A percentile compares a stretch with the other conserved stretches of the same genome.
phyloP scores from a whole-genome alignment of 2,113 vertebrate species.

The Theropithecus gelada region DNA sequence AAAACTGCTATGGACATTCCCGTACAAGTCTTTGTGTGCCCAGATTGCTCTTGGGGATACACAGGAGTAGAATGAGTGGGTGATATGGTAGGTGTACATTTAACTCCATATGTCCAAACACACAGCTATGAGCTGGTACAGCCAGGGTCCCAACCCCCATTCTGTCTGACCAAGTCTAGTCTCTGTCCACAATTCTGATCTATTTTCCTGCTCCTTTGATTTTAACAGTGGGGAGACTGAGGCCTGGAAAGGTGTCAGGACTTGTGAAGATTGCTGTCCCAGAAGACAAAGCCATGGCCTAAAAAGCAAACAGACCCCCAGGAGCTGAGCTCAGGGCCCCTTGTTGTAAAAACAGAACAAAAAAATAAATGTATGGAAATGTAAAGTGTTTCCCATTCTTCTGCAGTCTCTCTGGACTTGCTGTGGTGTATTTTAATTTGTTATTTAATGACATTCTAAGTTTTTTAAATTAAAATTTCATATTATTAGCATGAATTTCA shows the following conservation, averaged over 20 bases:
- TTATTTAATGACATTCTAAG: background rate
- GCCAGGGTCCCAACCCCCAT: background rate
- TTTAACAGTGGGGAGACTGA: background rate
- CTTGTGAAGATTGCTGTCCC: background rate
- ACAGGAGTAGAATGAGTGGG: background rate
- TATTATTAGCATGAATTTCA: background rate
- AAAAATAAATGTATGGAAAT: fast-evolving
- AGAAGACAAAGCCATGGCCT: too few relatives aligned
- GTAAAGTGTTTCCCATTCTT: background rate
- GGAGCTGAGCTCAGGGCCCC: too few relatives aligned
- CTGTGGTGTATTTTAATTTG: background rate
- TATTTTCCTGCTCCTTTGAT: background rate
- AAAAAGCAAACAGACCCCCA: background rate
- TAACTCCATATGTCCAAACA: background rate
- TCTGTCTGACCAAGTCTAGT: too few relatives aligned
- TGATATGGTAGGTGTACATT: background rate
- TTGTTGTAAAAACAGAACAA: background rate
- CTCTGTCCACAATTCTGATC: background rate
- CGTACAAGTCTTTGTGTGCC: too few relatives aligned
- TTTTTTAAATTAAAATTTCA: background rate
- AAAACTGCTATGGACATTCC: background rate
- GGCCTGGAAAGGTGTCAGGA: background rate
- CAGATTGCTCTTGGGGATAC: background rate
- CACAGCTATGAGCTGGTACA: fast-evolving
- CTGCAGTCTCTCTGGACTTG: background rate